Percentiles rank a stretch among this genome's conserved stretches.
These are phyloP conservation scores for Agrochola lychnidis DNA, from an alignment of 2,888 invertebrate genomes.

Conservation along the genomic window DNA sequence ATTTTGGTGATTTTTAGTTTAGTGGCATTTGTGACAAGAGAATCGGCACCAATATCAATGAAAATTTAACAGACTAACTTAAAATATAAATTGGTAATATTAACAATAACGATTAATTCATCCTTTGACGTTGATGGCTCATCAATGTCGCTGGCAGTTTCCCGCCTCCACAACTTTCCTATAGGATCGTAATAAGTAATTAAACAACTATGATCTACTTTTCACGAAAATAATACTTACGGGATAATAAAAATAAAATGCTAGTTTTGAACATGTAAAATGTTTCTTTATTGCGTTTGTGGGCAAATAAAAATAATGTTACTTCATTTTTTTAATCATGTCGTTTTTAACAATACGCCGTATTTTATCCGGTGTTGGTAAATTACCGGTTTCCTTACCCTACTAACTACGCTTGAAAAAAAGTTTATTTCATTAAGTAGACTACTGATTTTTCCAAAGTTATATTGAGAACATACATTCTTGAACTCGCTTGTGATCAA, in stretches of 20 bases:
- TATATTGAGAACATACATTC: neutral
- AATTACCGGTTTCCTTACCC: too few relatives aligned
- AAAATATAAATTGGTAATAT: slow-evolving; percentile 14
- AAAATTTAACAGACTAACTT: neutral
- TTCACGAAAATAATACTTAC: slow-evolving; percentile 4
- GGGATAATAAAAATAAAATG: neutral
- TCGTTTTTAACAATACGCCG: neutral
- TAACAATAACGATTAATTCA: slow-evolving; percentile 28
- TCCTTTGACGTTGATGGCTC: slow-evolving; percentile 33
- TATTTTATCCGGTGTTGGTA: neutral
- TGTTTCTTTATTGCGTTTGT: neutral
- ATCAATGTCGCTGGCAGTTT: slow-evolving; percentile 39
- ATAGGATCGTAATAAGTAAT: slow-evolving; percentile 32
- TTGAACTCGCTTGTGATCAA: neutral
- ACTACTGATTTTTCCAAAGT: neutral
- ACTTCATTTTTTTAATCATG: neutral
- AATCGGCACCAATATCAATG: slow-evolving; percentile 6
- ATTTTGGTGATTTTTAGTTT: too few relatives aligned
- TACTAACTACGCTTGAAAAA: neutral
- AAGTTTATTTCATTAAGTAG: neutral
- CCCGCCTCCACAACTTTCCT: slow-evolving; percentile 35
- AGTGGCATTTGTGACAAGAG: too few relatives aligned
- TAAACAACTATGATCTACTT: slow-evolving; percentile 28
- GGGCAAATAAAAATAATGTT: neutral
- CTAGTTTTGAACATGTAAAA: neutral